Conservation (phyloP, 2,888 invertebrate species). For the Shargacucullia verbasci region DNA sequence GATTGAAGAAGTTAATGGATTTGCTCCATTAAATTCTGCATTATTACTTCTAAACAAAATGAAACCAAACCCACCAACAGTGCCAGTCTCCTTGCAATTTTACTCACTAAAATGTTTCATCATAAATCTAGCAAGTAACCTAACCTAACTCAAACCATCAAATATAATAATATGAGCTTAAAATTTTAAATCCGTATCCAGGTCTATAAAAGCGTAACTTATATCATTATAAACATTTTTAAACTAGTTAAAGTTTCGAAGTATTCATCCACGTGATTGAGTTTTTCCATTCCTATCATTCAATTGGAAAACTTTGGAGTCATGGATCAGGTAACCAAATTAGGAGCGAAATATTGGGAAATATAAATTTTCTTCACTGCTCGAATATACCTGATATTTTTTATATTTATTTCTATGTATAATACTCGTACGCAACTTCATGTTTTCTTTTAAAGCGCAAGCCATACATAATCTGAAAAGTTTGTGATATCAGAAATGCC, state of each 20-base stretch:
- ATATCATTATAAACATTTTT: constrained; percentile 28
- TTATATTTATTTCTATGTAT: constrained; percentile 24
- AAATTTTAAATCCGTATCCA: constrained; percentile 9
- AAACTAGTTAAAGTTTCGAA: constrained; percentile 36
- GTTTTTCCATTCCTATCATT: constrained; percentile 45
- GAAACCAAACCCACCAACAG: too few species aligned
- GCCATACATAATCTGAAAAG: constrained; percentile 8
- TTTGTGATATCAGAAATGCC: constrained; percentile 7
- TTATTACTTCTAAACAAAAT: too few species aligned
- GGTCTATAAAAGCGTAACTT: constrained; percentile 1
- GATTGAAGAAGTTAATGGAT: too few species aligned
- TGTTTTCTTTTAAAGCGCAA: constrained; percentile 7
- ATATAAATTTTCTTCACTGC: constrained; percentile 32
- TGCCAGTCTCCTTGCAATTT: too few species aligned
- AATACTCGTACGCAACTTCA: too few species aligned
- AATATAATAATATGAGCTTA: too few species aligned
- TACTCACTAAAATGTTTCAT: too few species aligned
- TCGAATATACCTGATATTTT: constrained; percentile 15
- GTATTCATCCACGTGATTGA: constrained; percentile 44
- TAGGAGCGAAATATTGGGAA: constrained; percentile 23
- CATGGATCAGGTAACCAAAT: constrained; percentile 45
- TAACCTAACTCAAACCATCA: too few species aligned
- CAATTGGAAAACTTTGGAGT: constrained; percentile 48
- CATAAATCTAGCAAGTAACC: too few species aligned
- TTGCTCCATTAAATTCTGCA: too few species aligned